Percentiles rank a stretch among this genome's conserved stretches.
Evolutionary conservation across 2,797 vertebrate species (phyloP).

Genomic region (Tolypeutes matacus): DNA sequence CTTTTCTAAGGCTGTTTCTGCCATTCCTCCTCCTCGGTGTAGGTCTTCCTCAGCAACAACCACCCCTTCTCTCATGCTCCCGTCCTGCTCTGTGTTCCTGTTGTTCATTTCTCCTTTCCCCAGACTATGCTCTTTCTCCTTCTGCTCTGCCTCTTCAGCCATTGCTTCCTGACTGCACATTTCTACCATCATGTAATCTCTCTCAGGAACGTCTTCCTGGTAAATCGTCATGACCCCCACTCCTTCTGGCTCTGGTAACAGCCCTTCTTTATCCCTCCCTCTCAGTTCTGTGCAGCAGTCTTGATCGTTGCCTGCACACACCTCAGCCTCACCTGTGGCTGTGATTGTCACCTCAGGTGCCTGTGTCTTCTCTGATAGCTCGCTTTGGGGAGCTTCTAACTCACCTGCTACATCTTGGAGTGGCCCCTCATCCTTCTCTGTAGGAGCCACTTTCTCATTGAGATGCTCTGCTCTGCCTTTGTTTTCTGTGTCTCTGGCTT

Average conservation of each 20-base stretch:
- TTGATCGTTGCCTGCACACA: not conserved
- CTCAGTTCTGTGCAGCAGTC: accelerated
- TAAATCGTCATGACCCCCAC: accelerated
- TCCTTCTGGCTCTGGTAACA: not conserved
- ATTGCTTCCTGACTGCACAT: not conserved
- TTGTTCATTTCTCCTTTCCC: too few relatives aligned
- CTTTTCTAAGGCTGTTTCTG: not conserved
- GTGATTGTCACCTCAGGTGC: accelerated
- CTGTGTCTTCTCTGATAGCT: accelerated
- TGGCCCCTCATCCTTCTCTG: accelerated
- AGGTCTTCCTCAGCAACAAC: not conserved
- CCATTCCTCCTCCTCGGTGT: not conserved
- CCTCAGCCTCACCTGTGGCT: not conserved
- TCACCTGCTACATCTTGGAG: accelerated
- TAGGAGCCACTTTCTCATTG: accelerated
- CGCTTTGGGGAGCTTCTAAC: not conserved
- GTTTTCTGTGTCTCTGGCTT: not conserved
- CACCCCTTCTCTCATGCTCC: not conserved
- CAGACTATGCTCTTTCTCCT: accelerated
- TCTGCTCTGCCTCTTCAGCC: not conserved
- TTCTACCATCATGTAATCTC: not conserved
- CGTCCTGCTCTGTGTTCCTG: accelerated
- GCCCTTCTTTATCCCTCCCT: not conserved
- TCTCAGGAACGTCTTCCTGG: not conserved
- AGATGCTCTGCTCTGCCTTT: too few relatives aligned